These are phyloP conservation scores for Sebastes oblongus DNA, from an alignment of 2,797 vertebrate genomes.

Conservation along the genomic window DNA sequence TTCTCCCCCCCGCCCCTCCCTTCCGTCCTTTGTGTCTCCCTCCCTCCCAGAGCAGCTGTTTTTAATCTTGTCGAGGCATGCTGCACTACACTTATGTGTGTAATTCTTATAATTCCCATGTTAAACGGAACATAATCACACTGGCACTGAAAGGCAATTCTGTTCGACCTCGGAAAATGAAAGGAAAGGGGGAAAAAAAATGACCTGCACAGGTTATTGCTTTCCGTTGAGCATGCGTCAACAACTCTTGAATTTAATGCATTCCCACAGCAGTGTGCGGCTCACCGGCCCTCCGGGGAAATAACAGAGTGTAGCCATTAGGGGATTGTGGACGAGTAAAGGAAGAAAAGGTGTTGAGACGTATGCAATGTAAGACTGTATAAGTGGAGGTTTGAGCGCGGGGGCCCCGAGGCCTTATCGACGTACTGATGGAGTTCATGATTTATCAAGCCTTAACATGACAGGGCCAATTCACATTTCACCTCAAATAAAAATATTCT, in stretches of 20 bases:
- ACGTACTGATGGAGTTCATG: conserved; percentile 8
- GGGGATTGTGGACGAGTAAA: conserved; percentile 77
- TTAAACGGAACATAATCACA: conserved; percentile 74
- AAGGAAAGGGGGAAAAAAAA: conserved; percentile 47
- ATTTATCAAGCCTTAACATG: conserved; percentile 48
- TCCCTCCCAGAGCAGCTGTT: conserved; percentile 48
- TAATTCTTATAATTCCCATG: conserved; percentile 77
- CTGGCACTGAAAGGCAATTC: conserved; percentile 70
- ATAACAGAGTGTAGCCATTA: conserved; percentile 76
- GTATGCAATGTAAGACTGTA: conserved; percentile 43
- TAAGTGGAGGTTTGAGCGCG: not conserved
- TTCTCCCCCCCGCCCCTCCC: not conserved
- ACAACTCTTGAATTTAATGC: conserved; percentile 82
- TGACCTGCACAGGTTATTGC: conserved; percentile 78
- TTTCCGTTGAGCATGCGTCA: conserved; percentile 78
- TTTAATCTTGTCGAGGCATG: conserved; percentile 64
- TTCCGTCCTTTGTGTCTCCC: not conserved
- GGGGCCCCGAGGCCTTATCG: conserved; percentile 12
- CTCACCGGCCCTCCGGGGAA: conserved; percentile 78
- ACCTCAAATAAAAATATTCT: not conserved
- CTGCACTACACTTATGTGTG: conserved; percentile 48
- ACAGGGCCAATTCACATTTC: not conserved
- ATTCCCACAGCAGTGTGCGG: conserved; percentile 58
- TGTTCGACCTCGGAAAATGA: conserved; percentile 72
- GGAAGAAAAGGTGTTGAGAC: conserved; percentile 61